These are phyloP conservation scores for Sinhomidia bicolor DNA, from an alignment of 2,888 invertebrate species.

Conservation along the genomic window DNA sequence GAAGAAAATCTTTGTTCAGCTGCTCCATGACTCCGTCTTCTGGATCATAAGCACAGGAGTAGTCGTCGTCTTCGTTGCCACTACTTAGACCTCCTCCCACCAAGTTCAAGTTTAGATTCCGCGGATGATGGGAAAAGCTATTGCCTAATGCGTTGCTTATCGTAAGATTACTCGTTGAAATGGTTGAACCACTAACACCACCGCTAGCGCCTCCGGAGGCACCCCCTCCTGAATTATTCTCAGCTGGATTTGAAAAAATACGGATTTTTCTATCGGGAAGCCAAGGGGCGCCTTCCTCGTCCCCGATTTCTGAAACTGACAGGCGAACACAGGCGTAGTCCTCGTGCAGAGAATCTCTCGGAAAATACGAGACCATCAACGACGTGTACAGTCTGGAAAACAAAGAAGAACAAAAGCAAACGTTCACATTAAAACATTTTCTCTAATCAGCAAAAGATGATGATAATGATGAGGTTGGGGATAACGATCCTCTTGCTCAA, in stretches of 20 bases:
- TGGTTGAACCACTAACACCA: background rate
- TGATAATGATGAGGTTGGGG: background rate
- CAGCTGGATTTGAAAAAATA: conserved; percentile 80
- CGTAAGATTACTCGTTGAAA: conserved; percentile 25
- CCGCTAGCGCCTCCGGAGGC: background rate
- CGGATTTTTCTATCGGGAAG: conserved; percentile 79
- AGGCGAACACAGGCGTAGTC: conserved; percentile 79
- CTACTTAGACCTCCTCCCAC: background rate
- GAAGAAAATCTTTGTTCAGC: conserved; percentile 87
- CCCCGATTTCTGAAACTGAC: conserved; percentile 78
- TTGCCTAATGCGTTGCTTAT: conserved; percentile 61
- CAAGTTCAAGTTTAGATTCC: conserved; percentile 60
- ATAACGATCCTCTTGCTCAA: no score
- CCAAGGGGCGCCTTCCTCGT: conserved; percentile 79
- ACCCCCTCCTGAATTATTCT: conserved; percentile 54
- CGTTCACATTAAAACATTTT: background rate
- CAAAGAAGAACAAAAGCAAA: conserved; percentile 44
- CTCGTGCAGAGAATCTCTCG: conserved; percentile 79
- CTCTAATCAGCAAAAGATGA: background rate
- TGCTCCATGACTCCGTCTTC: conserved; percentile 76
- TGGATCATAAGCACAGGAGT: conserved; percentile 73
- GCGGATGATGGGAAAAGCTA: conserved; percentile 60
- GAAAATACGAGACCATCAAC: conserved; percentile 79
- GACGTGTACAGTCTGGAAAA: conserved; percentile 77
- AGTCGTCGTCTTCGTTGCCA: conserved; percentile 55